Percentiles rank a stretch among this genome's conserved stretches.
These are phyloP conservation scores for Lycopodina hypogea DNA, from an alignment of 37 sponge, comb jelly and placozoan genomes.

Conservation along the genomic window DNA sequence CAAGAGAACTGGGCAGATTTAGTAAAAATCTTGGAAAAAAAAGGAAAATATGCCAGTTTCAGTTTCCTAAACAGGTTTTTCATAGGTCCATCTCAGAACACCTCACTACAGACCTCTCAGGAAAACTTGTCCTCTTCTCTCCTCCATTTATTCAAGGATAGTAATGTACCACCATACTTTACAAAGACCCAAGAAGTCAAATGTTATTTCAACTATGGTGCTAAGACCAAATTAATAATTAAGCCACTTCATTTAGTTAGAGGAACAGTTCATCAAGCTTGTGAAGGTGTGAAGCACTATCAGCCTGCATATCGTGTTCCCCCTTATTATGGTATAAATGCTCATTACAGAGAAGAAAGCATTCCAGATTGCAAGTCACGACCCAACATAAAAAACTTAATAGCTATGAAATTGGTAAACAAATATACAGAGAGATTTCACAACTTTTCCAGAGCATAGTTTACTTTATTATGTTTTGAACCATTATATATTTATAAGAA, in stretches of 20 bases:
- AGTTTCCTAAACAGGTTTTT: background rate
- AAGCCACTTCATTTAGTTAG: background rate
- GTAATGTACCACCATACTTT: background rate
- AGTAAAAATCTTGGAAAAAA: background rate
- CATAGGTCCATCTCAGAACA: too few species aligned
- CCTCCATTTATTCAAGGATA: too few species aligned
- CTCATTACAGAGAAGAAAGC: background rate
- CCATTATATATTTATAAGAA: too few species aligned
- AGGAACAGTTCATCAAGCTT: background rate
- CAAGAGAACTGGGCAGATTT: conserved; percentile 9
- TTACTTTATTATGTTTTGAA: too few species aligned
- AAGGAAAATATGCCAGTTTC: background rate
- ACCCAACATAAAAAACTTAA: too few species aligned
- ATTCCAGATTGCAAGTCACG: too few species aligned
- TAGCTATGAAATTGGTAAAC: too few species aligned
- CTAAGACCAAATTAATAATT: background rate
- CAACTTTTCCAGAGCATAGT: too few species aligned
- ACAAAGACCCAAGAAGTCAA: background rate
- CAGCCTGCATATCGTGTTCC: background rate
- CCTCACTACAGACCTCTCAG: too few species aligned
- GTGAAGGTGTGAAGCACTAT: background rate
- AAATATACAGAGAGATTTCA: too few species aligned
- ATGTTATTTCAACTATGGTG: background rate
- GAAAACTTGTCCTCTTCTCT: too few species aligned
- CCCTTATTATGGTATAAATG: background rate